Evolutionary conservation across 2,888 invertebrate species (phyloP).

Genomic region (Lithophane leautieri): DNA sequence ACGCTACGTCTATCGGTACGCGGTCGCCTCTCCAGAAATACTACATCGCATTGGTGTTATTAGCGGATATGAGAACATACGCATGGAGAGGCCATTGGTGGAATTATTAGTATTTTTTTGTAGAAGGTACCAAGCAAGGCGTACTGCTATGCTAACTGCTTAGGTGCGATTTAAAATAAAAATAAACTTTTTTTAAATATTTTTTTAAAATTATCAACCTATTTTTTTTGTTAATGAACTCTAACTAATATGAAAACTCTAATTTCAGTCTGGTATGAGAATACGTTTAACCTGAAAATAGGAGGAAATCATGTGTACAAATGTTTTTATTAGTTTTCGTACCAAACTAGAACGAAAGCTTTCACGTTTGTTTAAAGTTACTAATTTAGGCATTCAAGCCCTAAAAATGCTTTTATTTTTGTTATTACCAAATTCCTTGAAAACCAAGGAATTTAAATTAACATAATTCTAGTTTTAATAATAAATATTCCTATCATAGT

Average conservation of each 20-base stretch:
- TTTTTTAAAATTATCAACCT: too few relatives aligned
- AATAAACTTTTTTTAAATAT: too few relatives aligned
- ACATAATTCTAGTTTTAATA: too few relatives aligned
- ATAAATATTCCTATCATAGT: too few relatives aligned
- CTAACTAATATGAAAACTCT: neutral
- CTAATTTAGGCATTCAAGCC: neutral
- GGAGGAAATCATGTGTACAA: neutral
- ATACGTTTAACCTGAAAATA: neutral
- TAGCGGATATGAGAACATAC: too few relatives aligned
- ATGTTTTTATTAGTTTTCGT: conserved; percentile 14
- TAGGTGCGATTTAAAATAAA: too few relatives aligned
- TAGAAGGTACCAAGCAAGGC: too few relatives aligned
- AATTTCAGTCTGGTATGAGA: neutral
- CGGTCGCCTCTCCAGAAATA: too few relatives aligned
- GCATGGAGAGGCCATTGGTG: neutral
- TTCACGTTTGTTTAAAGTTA: neutral
- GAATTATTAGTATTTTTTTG: neutral
- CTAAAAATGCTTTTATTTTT: neutral
- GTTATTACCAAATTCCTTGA: conserved; percentile 4
- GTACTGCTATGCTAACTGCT: too few relatives aligned
- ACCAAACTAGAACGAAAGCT: neutral
- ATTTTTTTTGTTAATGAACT: neutral
- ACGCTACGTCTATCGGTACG: too few relatives aligned
- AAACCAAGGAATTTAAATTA: too few relatives aligned
- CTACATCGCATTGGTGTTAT: neutral